These are phyloP conservation scores for Pogonocherus hispidulus DNA, from an alignment of 2,888 invertebrate species.

Conservation along the genomic window DNA sequence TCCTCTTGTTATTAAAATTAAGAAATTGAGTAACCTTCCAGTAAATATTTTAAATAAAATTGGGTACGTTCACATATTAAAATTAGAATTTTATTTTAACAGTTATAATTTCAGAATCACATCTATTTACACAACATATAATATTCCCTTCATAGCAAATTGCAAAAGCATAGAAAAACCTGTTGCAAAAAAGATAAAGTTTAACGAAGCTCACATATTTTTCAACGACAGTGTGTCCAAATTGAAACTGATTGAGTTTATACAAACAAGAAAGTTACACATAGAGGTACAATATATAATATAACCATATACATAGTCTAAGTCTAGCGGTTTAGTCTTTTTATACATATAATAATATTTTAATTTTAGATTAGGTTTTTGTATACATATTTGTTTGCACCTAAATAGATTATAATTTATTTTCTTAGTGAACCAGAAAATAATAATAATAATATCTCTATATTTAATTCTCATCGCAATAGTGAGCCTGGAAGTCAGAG, in stretches of 20 bases:
- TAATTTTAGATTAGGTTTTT: too few relatives aligned
- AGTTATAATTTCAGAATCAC: conserved; percentile 14
- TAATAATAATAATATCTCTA: too few relatives aligned
- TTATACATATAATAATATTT: too few relatives aligned
- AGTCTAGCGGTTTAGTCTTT: too few relatives aligned
- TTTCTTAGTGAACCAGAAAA: too few relatives aligned
- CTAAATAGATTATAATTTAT: too few relatives aligned
- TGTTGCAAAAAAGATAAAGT: conserved; percentile 40
- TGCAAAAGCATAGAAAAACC: conserved; percentile 46
- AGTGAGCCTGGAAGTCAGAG: too few relatives aligned
- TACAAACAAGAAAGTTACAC: conserved; percentile 47
- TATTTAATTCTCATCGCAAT: too few relatives aligned
- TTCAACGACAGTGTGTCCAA: conserved; percentile 50
- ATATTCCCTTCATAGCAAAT: conserved; percentile 48
- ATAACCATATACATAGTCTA: too few relatives aligned
- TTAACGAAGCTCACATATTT: conserved; percentile 52
- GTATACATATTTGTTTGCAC: too few relatives aligned
- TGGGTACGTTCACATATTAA: background rate
- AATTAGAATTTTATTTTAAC: background rate
- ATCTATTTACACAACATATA: conserved; percentile 38
- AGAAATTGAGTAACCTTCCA: conserved; percentile 52
- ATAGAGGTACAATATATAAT: conserved; percentile 52
- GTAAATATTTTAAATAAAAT: conserved; percentile 38
- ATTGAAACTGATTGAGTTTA: conserved; percentile 52
- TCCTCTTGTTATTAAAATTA: conserved; percentile 54